Percentiles rank a stretch among this genome's conserved stretches.
phyloP scores from a whole-genome alignment of 2,888 invertebrate genomes.

The Megalurothrips usitatus region DNA sequence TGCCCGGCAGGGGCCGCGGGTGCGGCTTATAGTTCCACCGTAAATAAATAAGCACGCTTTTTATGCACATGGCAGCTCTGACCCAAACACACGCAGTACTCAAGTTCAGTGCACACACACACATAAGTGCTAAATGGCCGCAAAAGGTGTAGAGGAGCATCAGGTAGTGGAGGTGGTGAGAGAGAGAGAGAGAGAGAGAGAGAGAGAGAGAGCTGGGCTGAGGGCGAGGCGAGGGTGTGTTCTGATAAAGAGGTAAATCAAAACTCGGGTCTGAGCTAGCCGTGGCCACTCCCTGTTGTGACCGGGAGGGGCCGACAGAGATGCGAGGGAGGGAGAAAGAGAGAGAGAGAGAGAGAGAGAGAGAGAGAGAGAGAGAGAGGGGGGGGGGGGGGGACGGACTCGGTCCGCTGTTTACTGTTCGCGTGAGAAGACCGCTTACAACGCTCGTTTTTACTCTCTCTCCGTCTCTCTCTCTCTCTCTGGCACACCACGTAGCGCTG shows the following conservation, averaged over 20 bases:
- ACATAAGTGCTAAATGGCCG: not conserved
- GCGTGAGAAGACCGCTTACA: slow-evolving; percentile 13
- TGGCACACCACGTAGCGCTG: not conserved
- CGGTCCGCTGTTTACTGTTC: slow-evolving; percentile 8
- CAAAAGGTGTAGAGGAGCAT: too few species aligned
- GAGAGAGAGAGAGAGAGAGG: too few species aligned
- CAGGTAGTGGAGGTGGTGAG: not conserved
- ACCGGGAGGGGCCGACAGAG: too few species aligned
- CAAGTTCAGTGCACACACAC: too few species aligned
- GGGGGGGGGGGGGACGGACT: too few species aligned
- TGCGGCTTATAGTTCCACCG: too few species aligned
- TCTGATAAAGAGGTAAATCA: slow-evolving; percentile 26
- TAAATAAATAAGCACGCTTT: too few species aligned
- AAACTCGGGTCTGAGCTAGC: not conserved
- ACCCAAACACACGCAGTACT: not conserved
- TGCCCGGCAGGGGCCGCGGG: too few species aligned
- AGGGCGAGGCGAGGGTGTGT: not conserved
- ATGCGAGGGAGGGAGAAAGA: too few species aligned
- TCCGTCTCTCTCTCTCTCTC: not conserved
- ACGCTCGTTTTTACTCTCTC: slow-evolving; percentile 9
- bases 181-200: not conserved
- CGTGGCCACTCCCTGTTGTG: not conserved
- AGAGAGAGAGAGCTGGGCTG: not conserved
- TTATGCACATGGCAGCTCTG: too few species aligned
- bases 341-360: too few species aligned